These are phyloP conservation scores for Resseliella maxima DNA, from an alignment of 2,888 invertebrate genomes.

Conservation along the genomic window DNA sequence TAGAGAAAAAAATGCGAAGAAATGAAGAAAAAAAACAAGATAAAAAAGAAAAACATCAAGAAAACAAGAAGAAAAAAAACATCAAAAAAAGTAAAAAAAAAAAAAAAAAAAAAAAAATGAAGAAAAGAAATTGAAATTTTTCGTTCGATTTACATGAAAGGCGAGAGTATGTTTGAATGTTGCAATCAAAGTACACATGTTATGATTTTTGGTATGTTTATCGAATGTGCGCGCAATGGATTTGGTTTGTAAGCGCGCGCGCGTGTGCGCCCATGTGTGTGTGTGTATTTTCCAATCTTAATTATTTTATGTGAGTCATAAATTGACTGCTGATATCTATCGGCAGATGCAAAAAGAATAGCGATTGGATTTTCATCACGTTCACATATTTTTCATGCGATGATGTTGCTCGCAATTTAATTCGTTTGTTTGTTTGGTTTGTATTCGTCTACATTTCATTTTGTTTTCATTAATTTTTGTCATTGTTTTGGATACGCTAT, in stretches of 20 bases:
- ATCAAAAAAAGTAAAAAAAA: not conserved
- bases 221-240: not conserved
- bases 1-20: not conserved
- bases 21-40: not conserved
- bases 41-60: not conserved
- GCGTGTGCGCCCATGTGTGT: not conserved
- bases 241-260: not conserved
- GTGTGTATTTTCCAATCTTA: conserved; percentile 24
- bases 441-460: not conserved
- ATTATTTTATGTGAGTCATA: conserved; percentile 43
- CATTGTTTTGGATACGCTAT: conserved; percentile 16
- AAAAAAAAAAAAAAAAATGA: not conserved
- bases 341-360: not conserved
- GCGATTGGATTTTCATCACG: conserved; percentile 10
- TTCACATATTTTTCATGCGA: not conserved
- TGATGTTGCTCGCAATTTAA: not conserved
- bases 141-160: conserved; percentile 33
- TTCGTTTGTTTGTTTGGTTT: not conserved
- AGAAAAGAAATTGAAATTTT: conserved; percentile 12
- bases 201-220: not conserved
- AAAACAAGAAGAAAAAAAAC: not conserved
- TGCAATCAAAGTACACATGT: conserved; percentile 28
- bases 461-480: not conserved
- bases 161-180: conserved; percentile 5
- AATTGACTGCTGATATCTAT: not conserved